Evolutionary conservation across 2,888 invertebrate genomes (phyloP), one percentile per base, ranked within the genome.

Genomic region (Nebria salina): DNA sequence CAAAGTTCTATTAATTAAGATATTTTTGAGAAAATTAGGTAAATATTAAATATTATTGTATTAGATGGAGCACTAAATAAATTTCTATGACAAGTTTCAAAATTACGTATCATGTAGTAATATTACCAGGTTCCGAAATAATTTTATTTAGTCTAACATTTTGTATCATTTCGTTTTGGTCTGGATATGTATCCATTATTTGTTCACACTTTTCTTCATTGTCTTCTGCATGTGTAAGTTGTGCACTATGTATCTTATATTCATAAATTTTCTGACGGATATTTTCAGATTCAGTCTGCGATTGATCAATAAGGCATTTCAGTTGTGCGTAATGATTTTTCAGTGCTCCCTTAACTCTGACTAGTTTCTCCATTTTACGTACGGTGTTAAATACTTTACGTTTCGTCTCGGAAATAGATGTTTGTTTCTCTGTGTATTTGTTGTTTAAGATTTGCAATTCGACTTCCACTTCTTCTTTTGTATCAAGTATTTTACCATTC

Each of bases 401-500:
- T 82, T 86, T 87, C 8, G 85, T 85, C 4, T 81, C 75, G 70
- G 86, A 86, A 9, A 88, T 64, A 72, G 87, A 86, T 72, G 84
- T 84, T 81, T 85, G 83, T 76, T 87, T 88, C 74, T 87, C 87
- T 41, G 86, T 85, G 20, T 88, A 78, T 72, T 86, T 85, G 4
- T 81, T 83, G 72, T 85, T 85, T 15, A 88, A 83, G n/a, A 85
- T 83, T 15, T 86, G 86, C 74, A 88, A 65, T 75, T 87, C 86
- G 42, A 85, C 85, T 66, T 87, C 87, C 75, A 88, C 70, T 41
- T 88, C 88, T 81, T 87, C 87, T 1, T 86, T 85, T 0, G 86
- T 85, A 54, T 86, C 84, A 3, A 87, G 84, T 1, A 87, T 75
- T 20, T 81, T 81, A 7, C 84, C 84, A 41, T 83, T 82, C 65